Base-by-base conservation (phyloP, 64 coral and sea anemone genomes). In the Orbicella faveolata region DNA sequence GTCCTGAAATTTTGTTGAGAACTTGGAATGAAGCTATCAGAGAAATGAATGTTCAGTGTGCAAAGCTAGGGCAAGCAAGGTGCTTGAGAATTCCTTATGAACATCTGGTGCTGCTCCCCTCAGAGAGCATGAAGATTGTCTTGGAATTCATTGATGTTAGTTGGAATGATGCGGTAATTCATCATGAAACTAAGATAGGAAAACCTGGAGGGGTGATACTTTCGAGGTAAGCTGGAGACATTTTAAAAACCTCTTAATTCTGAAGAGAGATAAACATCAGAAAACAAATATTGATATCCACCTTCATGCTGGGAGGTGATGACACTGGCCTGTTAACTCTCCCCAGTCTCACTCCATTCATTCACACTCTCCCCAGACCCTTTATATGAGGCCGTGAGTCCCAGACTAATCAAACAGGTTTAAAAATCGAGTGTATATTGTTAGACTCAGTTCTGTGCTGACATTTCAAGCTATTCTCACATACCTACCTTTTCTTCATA, bases 61-160 rank as follows among this genome's bases (percentile, higher is more conserved):
- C 51, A 26, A 33, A 57, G 25, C 34, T 99, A 2, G 93, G 94
- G n/a, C 70, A 74, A 17, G 12, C 0, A 34, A 88, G 87, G 26
- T 99, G 96, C 65, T 77, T 93, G 36, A 69, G 87, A 78, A 94
- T 99, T 1, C 84, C 81, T 17, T 99, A 99, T 88, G 96, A 99
- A 59, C 79, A 93, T 75, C 83, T 99, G 57, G 94, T 99, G 21
- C 21, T 95, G 55, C 90, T 93, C 30, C 91, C 96, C 25, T 57
- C 74, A 17, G 34, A 80, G 6, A 80, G 76, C 65, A 88, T 99
- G 93, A 84, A 95, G 61, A 84, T 75, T 48, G 84, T 99, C n/a
- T 61, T 94, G 67, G 48, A 92, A 30, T 99, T 99, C 79, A 63
- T 96, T 5, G 75, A 70, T 89, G 89, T 93, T 10, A 11, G 26